Evolutionary conservation across 2,888 invertebrate species (phyloP).

Genomic region (Apomyelois bistriatella): DNA sequence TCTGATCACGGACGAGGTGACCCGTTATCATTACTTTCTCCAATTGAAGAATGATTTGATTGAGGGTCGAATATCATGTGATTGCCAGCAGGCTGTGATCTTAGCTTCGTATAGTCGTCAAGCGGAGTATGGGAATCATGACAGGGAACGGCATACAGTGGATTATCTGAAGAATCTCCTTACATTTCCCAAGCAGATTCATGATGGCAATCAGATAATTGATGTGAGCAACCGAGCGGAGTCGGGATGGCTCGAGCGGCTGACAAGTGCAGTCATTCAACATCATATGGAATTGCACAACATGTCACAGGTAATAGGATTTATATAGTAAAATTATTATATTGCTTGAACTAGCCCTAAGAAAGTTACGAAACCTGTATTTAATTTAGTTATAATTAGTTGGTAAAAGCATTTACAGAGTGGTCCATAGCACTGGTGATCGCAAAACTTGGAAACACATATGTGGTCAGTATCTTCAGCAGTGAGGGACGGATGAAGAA

Average conservation of each 20-base stretch:
- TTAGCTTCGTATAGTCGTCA: slow-evolving; percentile 97
- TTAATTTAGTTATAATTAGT: no score
- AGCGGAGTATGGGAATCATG: slow-evolving; percentile 96
- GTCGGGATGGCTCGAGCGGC: slow-evolving; percentile 85
- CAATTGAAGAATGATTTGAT: slow-evolving; percentile 97
- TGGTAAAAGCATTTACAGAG: no score
- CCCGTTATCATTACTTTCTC: slow-evolving; percentile 96
- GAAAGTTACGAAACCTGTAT: no score
- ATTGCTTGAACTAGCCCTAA: no score
- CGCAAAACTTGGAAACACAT: no score
- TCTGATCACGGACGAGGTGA: slow-evolving; percentile 94
- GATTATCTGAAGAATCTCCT: slow-evolving; percentile 95
- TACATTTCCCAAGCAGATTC: slow-evolving; percentile 93
- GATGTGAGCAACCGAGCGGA: slow-evolving; percentile 79
- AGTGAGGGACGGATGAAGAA: no score
- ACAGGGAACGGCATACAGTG: slow-evolving; percentile 92
- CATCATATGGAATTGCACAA: slow-evolving; percentile 87
- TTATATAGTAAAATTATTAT: no score
- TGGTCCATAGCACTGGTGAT: no score
- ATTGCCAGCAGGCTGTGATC: slow-evolving; percentile 93
- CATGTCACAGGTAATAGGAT: slow-evolving; percentile 81
- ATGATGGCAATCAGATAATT: slow-evolving; percentile 68
- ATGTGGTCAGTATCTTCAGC: no score
- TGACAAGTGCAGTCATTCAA: slow-evolving; percentile 89
- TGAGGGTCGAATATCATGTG: slow-evolving; percentile 94